These are phyloP conservation scores for Leptestheria dahalacensis DNA, from an alignment of 1,140 invertebrate species.

Conservation along the genomic window DNA sequence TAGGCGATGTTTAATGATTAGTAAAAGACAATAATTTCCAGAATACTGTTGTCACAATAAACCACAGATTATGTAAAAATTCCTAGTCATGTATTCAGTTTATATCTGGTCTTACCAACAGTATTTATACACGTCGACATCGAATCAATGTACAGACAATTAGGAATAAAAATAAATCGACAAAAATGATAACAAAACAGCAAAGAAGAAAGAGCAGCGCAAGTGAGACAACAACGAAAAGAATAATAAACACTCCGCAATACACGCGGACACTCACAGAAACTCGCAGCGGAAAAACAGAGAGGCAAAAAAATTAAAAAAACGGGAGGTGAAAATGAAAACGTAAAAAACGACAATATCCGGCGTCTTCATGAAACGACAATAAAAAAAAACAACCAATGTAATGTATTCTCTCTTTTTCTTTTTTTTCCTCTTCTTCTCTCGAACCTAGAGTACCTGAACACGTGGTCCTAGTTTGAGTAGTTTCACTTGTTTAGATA, in stretches of 20 bases:
- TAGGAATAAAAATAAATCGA: neutral
- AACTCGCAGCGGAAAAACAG: neutral
- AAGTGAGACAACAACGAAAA: no score
- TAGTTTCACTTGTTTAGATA: neutral
- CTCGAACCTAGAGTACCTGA: neutral
- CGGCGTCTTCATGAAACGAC: neutral
- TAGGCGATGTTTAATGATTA: no score
- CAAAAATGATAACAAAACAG: neutral
- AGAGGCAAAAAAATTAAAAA: neutral
- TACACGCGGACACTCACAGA: neutral
- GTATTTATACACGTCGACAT: neutral
- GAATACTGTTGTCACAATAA: neutral
- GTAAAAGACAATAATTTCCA: no score
- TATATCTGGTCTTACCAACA: neutral
- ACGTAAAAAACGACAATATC: neutral
- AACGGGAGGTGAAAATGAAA: neutral
- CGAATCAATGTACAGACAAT: neutral
- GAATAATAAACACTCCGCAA: no score
- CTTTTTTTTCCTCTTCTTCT: no score
- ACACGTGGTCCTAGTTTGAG: neutral
- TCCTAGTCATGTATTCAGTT: neutral
- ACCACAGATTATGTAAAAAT: neutral
- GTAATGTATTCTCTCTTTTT: no score
- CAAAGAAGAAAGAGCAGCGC: neutral
- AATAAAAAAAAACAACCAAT: no score